A percentile compares a stretch with the other conserved stretches of the same genome.
Evolutionary conservation across 2,888 invertebrate species (phyloP).

Genomic region (Formica aserva): DNA sequence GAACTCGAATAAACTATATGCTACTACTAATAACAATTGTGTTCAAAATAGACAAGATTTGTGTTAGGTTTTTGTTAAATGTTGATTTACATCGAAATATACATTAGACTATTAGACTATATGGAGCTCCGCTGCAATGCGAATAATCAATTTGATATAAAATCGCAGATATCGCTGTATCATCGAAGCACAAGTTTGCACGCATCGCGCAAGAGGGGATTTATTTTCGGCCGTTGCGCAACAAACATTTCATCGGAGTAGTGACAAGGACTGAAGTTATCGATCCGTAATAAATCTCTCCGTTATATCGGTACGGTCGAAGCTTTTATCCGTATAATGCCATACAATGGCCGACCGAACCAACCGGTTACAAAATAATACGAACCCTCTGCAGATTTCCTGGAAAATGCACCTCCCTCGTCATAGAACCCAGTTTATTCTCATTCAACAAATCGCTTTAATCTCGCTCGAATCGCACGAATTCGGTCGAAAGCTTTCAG

Average conservation of each 20-base stretch:
- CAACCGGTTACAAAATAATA: constrained; percentile 78
- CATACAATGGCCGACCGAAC: constrained; percentile 74
- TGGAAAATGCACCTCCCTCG: constrained; percentile 69
- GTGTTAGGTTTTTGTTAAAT: neutral
- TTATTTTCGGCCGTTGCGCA: constrained; percentile 72
- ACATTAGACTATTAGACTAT: neutral
- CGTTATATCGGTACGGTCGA: constrained; percentile 73
- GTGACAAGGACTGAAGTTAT: constrained; percentile 78
- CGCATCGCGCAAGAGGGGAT: constrained; percentile 74
- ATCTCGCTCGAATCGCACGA: constrained; percentile 73
- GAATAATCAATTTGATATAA: constrained; percentile 49
- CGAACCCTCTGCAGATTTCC: constrained; percentile 74
- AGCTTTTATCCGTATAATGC: constrained; percentile 79
- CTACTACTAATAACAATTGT: neutral
- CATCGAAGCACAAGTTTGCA: constrained; percentile 68
- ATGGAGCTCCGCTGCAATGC: neutral
- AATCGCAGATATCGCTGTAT: constrained; percentile 49
- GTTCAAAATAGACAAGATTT: too few species aligned
- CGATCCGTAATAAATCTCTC: constrained; percentile 80
- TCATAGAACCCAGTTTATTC: constrained; percentile 69
- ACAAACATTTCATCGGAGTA: constrained; percentile 76
- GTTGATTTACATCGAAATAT: neutral
- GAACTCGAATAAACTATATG: neutral
- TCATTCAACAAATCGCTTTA: constrained; percentile 77
- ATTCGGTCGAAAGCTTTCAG: constrained; percentile 67